These are phyloP conservation scores for Drosophila longiperda DNA, from an alignment of 2,888 invertebrate genomes.

Conservation along the genomic window DNA sequence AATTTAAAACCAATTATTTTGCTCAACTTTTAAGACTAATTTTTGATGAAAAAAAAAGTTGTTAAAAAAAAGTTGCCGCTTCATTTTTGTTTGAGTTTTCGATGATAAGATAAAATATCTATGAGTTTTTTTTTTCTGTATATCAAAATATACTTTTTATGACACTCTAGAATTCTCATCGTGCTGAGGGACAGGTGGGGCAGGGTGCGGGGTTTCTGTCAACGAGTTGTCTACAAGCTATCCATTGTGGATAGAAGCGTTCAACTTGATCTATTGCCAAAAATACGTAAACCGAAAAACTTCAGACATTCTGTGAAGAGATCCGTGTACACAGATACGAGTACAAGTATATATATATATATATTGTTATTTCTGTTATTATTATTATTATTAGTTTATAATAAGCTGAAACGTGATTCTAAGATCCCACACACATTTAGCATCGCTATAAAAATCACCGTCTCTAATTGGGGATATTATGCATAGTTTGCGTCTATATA, in stretches of 20 bases:
- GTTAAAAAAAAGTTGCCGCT: not conserved
- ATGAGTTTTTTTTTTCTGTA: not conserved
- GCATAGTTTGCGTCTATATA: conserved; percentile 18
- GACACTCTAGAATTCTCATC: conserved; percentile 5
- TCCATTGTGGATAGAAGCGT: conserved; percentile 19
- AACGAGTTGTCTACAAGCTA: conserved; percentile 20
- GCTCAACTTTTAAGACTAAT: conserved; percentile 2
- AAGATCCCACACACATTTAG: conserved; percentile 55
- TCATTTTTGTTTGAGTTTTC: not conserved
- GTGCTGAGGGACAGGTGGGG: not conserved
- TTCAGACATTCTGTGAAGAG: conserved; percentile 14
- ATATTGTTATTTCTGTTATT: no score
- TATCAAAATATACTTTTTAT: conserved; percentile 10
- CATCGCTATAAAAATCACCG: conserved; percentile 27
- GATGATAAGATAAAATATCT: conserved; percentile 25
- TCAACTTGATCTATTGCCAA: conserved; percentile 34
- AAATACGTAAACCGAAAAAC: conserved; percentile 11
- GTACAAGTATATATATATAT: conserved; percentile 6
- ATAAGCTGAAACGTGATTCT: conserved; percentile 30
- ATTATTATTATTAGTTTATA: conserved; percentile 5
- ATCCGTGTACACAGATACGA: not conserved
- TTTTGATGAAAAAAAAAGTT: not conserved
- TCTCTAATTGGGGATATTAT: conserved; percentile 3
- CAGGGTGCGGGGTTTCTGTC: conserved; percentile 10
- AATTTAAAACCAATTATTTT: conserved; percentile 29